Evolutionary conservation across 2,113 vertebrate species (phyloP).

Genomic region (Megaptera novaeangliae): DNA sequence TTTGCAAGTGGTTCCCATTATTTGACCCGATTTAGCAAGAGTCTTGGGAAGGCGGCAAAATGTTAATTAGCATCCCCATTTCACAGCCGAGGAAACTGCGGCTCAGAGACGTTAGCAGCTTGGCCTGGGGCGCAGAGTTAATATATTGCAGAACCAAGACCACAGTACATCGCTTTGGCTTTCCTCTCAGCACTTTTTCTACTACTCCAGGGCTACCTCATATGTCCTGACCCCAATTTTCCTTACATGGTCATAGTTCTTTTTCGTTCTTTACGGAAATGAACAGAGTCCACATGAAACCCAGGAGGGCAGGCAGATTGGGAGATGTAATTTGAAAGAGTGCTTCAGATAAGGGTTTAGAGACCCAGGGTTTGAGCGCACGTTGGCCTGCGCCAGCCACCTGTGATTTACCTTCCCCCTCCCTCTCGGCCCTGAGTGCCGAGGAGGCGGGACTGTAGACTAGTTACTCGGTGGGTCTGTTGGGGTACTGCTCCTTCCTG

Average conservation of each 20-base stretch:
- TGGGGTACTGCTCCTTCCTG: constrained; percentile 3
- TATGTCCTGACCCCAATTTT: background rate
- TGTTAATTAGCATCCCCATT: background rate
- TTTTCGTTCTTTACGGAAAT: background rate
- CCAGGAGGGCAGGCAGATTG: background rate
- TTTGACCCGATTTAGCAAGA: background rate
- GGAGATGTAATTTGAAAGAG: background rate
- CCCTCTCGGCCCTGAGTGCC: background rate
- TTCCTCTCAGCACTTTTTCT: background rate
- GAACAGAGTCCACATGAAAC: background rate
- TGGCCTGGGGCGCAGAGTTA: background rate
- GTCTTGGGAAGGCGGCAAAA: background rate
- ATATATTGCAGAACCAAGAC: background rate
- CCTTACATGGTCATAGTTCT: background rate
- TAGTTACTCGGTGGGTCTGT: background rate
- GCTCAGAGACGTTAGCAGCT: background rate
- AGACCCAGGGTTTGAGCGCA: background rate
- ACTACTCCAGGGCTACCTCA: background rate
- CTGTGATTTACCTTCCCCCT: background rate
- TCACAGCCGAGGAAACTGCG: constrained; percentile 2
- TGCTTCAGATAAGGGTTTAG: background rate
- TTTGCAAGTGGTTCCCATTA: background rate
- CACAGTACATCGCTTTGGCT: background rate
- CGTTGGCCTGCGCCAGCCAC: background rate
- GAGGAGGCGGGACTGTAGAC: background rate